Base-by-base conservation (phyloP, 2,113 vertebrate species). In the Nothobranchius furzeri region DNA sequence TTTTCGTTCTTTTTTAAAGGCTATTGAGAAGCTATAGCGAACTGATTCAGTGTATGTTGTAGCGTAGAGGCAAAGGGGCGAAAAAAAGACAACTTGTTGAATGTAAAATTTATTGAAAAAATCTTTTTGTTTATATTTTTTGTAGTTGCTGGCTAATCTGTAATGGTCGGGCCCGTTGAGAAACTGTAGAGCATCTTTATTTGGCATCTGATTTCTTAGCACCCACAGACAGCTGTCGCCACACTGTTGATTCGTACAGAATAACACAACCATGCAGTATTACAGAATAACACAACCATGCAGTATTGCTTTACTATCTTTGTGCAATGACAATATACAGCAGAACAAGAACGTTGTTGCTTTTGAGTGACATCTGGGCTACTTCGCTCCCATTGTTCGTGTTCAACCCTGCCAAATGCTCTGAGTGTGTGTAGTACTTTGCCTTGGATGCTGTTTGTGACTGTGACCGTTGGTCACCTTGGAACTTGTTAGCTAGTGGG, bases 81-180 rank as follows among this genome's bases (percentile, higher is more conserved):
- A 77, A 82, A 82, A 30, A 84, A 85, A 78, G 51, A 75, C 78
- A 87, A 87, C 82, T 54, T 64, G 80, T 90, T 90, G 91, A 92
- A 93, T 94, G 91, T 94, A 93, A 90, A 90, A 87, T 66, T 60
- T 85, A 78, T 65, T 83, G 20, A 20, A 80, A 91, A 50, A 59
- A 64, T 61, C 48, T 73, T 58, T 73, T 54, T 11, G 43, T 64
- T n/a, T 12, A 49, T 30, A 30, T 56, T 40, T 75, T 57, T 75
- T 71, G 14, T 86, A 56, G 69, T 80, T 81, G 82, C 74, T 75
- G 74, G 80, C 75, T 89, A 65, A 70, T 84, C 87, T 70, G 58
- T 82, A 30, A 65, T 66, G 76, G 71, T 77, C 75, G 85, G 61
- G 71, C 79, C 75, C 85, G 61, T 81, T 81, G 66, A 75, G 36